phyloP scores from a whole-genome alignment of 1,140 invertebrate genomes.

The Thaumatotibia leucotreta region DNA sequence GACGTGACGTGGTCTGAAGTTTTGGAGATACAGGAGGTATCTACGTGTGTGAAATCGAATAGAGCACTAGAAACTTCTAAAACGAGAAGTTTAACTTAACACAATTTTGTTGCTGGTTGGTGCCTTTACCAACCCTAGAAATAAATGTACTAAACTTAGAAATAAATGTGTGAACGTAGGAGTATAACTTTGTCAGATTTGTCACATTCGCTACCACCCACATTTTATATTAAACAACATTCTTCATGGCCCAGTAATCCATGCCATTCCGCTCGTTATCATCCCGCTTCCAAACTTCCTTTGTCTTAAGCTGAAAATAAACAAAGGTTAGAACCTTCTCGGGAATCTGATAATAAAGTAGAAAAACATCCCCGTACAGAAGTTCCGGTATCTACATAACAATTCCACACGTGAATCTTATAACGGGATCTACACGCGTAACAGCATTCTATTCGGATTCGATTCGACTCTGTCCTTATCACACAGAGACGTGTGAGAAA shows the following conservation, averaged over 20 bases:
- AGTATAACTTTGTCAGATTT: neutral
- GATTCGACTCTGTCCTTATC: neutral
- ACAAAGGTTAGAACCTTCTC: neutral
- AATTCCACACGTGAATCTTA: neutral
- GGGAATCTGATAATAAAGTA: neutral
- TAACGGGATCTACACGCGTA: conserved; percentile 2
- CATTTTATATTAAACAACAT: neutral
- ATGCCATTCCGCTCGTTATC: neutral
- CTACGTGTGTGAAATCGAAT: too few relatives aligned
- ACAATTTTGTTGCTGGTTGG: too few relatives aligned
- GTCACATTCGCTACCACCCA: neutral
- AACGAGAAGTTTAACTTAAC: too few relatives aligned
- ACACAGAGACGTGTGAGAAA: neutral
- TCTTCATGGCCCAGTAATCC: neutral
- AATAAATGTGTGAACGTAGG: neutral
- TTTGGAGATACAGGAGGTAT: too few relatives aligned
- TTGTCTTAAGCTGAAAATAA: neutral
- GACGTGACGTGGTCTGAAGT: too few relatives aligned
- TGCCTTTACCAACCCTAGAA: too few relatives aligned
- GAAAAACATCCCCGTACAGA: neutral
- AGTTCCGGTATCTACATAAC: conserved; percentile 2
- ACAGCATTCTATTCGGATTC: neutral
- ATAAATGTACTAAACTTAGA: neutral
- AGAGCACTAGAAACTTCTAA: too few relatives aligned
- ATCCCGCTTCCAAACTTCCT: neutral